Evolutionary conservation across 2,797 vertebrate species (phyloP), one percentile per base, ranked within the genome.

Genomic region (Crossoptilon crossoptilon): DNA sequence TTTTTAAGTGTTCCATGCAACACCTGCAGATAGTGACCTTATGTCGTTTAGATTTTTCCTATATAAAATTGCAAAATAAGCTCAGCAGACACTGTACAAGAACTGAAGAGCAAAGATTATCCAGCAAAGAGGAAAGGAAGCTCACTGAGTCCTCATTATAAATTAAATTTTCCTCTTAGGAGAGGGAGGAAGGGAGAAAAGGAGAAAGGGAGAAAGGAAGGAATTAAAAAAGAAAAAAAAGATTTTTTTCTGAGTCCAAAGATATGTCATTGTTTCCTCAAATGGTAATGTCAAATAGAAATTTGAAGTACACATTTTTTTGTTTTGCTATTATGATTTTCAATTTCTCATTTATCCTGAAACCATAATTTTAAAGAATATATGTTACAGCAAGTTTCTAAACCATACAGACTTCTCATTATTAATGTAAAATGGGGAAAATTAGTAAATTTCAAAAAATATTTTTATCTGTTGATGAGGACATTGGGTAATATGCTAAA

Each of bases 21-120:
- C 31, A 87, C 64, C 77, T 87, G 84, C 53, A 91, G 58, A 91
- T 90, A 90, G 16, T 84, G 64, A 93, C 93, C 74, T 94, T 90
- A 74, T 9, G 2, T 82, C 70, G 11, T 79, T 91, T 84, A 0
- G 0, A 87, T 68, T 95, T 91, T 88, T 33, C 64, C 31, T 77
- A 44, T 35, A 70, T 59, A 94, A 89, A 86, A 63, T 79, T 79
- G 41, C 33, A 90, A 94, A 91, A 79, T 31, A 82, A 33, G n/a
- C 71, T 87, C 66, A 91, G 41, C 43, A 88, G 41, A 93, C 82
- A 84, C 84, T 88, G 60, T 35, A 17, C 39, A 67, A 64, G 56
- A 70, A 63, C 5, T 1, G 4, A 93, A 74, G 55, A 87, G n/a
- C 7, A 74, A 93, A 71, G 31, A 93, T 73, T 80, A 71, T 62